phyloP scores from a whole-genome alignment of 2,797 vertebrate species.

The Holocentrus rufus region DNA sequence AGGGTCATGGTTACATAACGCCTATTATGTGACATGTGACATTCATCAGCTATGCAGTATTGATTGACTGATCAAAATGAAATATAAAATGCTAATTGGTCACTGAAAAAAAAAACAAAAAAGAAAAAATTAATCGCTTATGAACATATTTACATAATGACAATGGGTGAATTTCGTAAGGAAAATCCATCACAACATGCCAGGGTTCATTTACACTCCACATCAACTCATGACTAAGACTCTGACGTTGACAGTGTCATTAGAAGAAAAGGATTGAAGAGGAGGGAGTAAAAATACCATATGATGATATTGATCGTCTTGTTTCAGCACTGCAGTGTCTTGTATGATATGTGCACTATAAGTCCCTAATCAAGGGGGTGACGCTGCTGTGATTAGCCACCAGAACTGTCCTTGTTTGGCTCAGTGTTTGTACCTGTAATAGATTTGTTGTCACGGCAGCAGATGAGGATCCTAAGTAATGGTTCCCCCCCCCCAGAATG shows the following conservation, averaged over 20 bases:
- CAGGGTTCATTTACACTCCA: conserved; percentile 36
- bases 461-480: conserved; percentile 67
- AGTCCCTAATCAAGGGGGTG: conserved; percentile 61
- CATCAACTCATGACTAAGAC: conserved; percentile 42
- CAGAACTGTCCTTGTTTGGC: conserved; percentile 47
- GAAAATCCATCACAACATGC: conserved; percentile 8
- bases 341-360: conserved; percentile 45
- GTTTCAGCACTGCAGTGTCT: conserved; percentile 60
- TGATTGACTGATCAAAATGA: background rate
- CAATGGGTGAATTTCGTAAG: background rate
- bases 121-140: background rate
- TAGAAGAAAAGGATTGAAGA: conserved; percentile 56
- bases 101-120: background rate
- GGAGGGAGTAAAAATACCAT: conserved; percentile 24
- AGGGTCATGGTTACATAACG: background rate
- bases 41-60: background rate
- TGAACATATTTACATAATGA: background rate
- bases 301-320: conserved; percentile 60
- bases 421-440: conserved; percentile 69
- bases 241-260: conserved; percentile 63
- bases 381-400: conserved; percentile 63
- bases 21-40: background rate
- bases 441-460: conserved; percentile 72
- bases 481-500: conserved; percentile 62
- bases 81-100: conserved; percentile 5